Conservation (phyloP, 1,140 invertebrate genomes). For the Eumeta japonica region DNA sequence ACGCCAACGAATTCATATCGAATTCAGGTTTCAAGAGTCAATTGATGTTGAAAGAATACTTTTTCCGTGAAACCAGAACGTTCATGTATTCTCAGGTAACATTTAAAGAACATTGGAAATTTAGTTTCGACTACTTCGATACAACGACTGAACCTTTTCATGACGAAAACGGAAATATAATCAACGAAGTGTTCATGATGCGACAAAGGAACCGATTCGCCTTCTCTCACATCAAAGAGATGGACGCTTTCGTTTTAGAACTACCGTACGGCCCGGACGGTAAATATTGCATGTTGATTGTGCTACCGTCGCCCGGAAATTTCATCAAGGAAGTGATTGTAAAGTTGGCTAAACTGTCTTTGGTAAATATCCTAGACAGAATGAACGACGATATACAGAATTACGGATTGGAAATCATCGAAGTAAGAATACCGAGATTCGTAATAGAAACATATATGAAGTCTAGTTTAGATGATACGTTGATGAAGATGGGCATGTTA, state of each 20-base stretch:
- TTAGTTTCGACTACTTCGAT: conserved; percentile 63
- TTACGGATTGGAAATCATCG: conserved; percentile 58
- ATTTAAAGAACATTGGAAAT: conserved; percentile 79
- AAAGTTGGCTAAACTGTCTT: conserved; percentile 18
- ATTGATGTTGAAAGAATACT: conserved; percentile 39
- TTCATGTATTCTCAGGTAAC: conserved; percentile 77
- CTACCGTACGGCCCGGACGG: conserved; percentile 60
- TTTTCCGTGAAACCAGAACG: conserved; percentile 61
- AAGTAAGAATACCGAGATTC: conserved; percentile 70
- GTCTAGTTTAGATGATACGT: conserved; percentile 53
- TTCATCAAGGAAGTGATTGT: conserved; percentile 28
- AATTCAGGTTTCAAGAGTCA: conserved; percentile 34
- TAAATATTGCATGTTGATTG: conserved; percentile 37
- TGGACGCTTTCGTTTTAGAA: conserved; percentile 54
- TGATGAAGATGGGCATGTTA: conserved; percentile 68
- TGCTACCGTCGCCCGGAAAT: conserved; percentile 28
- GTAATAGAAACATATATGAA: conserved; percentile 64
- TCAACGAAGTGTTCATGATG: conserved; percentile 63
- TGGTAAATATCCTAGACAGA: conserved; percentile 38
- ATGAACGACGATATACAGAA: conserved; percentile 40
- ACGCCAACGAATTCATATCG: conserved; percentile 32
- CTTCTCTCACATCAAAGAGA: conserved; percentile 48
- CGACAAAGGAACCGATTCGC: conserved; percentile 52
- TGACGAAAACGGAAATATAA: conserved; percentile 49
- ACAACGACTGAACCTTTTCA: conserved; percentile 62